Evolutionary conservation across 2,888 invertebrate species (phyloP).

Genomic region (Synanthedon andrenaeformis): DNA sequence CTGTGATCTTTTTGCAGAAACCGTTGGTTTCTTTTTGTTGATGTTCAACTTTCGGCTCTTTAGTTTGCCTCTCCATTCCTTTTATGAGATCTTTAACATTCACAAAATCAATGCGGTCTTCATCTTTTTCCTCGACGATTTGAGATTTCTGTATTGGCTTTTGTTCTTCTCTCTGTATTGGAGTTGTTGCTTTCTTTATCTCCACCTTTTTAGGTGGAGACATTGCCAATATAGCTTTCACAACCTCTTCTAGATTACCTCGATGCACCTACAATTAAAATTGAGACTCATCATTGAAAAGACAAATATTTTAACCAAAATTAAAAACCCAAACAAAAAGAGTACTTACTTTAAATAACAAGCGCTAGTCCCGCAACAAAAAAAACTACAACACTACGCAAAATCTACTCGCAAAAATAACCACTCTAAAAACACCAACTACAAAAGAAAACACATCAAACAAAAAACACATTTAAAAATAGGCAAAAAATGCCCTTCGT

Average conservation of each 20-base stretch:
- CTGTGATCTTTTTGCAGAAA: conserved; percentile 42
- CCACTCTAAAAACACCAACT: background rate
- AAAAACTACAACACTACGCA: no score
- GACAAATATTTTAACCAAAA: background rate
- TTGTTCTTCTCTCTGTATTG: conserved; percentile 31
- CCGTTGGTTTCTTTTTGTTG: conserved; percentile 46
- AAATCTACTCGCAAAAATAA: no score
- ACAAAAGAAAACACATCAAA: background rate
- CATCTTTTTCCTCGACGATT: conserved; percentile 43
- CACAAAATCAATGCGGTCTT: conserved; percentile 65
- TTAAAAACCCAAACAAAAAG: background rate
- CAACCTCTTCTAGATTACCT: conserved; percentile 63
- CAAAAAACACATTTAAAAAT: background rate
- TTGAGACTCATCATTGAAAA: background rate
- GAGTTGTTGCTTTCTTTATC: conserved; percentile 31
- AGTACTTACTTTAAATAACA: background rate
- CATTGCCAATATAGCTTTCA: conserved; percentile 55
- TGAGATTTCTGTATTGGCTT: conserved; percentile 26
- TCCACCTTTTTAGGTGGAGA: conserved; percentile 48
- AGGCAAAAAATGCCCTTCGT: no score
- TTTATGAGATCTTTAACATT: conserved; percentile 73
- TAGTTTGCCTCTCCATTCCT: conserved; percentile 69
- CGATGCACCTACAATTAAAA: conserved; percentile 65
- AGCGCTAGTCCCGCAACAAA: background rate
- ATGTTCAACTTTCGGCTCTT: conserved; percentile 24